A percentile compares a stretch with the other conserved stretches of the same genome.
These are phyloP conservation scores for Phylloscopus whistleri DNA, from an alignment of 2,113 vertebrate species.

Conservation along the genomic window DNA sequence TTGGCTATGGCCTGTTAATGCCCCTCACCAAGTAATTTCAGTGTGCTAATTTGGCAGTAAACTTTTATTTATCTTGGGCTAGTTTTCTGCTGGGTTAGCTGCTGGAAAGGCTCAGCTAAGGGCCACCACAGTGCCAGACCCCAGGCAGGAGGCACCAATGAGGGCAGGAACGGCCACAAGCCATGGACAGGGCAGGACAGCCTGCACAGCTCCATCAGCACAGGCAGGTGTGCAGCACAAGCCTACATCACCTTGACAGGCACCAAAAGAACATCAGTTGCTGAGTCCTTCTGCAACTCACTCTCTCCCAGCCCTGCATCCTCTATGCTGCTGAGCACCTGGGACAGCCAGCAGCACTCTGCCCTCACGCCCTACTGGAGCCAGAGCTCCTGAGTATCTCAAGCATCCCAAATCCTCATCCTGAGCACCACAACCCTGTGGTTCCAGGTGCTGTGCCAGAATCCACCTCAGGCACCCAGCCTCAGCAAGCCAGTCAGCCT, in stretches of 20 bases:
- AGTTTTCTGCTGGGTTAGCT: neutral
- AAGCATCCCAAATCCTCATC: neutral
- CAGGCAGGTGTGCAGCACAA: neutral
- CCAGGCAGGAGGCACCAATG: neutral
- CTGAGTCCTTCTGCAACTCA: neutral
- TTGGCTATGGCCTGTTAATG: neutral
- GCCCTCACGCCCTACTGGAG: fast-evolving
- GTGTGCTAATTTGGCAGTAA: neutral
- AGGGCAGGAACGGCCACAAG: neutral
- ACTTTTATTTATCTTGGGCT: neutral
- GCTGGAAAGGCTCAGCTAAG: neutral
- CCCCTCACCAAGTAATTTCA: neutral
- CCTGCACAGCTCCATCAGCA: neutral
- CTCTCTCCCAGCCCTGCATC: fast-evolving
- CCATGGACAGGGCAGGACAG: neutral
- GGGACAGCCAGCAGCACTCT: neutral
- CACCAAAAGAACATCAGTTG: neutral
- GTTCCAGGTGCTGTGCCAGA: neutral
- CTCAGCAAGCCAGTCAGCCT: neutral
- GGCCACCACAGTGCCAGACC: neutral
- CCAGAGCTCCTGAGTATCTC: neutral
- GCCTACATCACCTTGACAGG: neutral
- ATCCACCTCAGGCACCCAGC: neutral
- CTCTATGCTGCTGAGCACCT: fast-evolving
- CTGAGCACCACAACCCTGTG: fast-evolving